Evolutionary conservation across 2,797 vertebrate genomes (phyloP).

Genomic region (Anabas testudineus): DNA sequence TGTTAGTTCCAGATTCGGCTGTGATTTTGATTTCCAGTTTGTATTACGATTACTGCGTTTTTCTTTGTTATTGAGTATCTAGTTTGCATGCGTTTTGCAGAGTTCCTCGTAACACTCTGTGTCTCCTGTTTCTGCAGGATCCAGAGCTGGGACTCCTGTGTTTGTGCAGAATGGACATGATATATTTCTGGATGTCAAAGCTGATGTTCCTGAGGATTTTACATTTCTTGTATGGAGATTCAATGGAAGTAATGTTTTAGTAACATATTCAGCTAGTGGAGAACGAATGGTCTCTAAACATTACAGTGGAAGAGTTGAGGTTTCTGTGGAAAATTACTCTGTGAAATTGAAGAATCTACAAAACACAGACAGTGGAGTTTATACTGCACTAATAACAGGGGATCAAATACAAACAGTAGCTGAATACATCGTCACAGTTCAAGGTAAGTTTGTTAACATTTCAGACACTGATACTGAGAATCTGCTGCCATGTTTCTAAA

Average conservation of each 20-base stretch:
- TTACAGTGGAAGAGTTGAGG: background rate
- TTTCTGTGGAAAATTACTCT: background rate
- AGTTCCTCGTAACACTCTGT: background rate
- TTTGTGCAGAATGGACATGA: conserved; percentile 30
- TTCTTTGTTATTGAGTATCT: too few species aligned
- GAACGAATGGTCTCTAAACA: fast-evolving
- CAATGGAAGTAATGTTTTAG: background rate
- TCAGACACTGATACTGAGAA: background rate
- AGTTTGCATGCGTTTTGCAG: too few species aligned
- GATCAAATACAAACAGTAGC: background rate
- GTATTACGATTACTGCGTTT: too few species aligned
- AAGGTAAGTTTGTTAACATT: conserved; percentile 47
- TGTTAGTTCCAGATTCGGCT: too few species aligned
- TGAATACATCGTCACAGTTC: conserved; percentile 39
- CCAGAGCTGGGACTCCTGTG: conserved; percentile 1
- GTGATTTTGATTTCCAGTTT: too few species aligned
- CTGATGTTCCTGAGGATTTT: background rate
- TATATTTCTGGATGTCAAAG: conserved; percentile 17
- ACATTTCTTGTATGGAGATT: background rate
- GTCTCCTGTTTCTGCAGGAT: conserved; percentile 20
- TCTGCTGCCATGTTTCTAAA: background rate
- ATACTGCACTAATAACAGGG: background rate
- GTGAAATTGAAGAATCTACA: conserved; percentile 14
- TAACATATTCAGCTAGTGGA: fast-evolving
- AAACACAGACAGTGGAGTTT: conserved; percentile 17